Conservation (phyloP, 1,140 invertebrate genomes). For the Propsilocerus akamusi region DNA sequence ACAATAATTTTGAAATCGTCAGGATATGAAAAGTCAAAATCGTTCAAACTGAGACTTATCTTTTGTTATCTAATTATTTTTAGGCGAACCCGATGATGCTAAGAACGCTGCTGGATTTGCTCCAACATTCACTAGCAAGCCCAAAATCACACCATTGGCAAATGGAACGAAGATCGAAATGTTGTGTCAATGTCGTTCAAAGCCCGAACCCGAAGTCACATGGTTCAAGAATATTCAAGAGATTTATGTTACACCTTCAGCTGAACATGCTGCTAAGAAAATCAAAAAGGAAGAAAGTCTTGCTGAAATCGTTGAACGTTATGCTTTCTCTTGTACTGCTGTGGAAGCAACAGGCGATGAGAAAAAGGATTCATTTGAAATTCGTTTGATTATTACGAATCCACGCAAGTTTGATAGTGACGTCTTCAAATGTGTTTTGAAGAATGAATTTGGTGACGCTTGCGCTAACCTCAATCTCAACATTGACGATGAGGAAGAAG, state of each 20-base stretch:
- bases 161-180: conserved; percentile 86
- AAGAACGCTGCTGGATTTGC: conserved; percentile 49
- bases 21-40: no score
- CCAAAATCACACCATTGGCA: conserved; percentile 93
- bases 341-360: not conserved
- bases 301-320: not conserved
- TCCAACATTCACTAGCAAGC: conserved; percentile 91
- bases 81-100: conserved; percentile 65
- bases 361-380: not conserved
- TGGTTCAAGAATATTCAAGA: conserved; percentile 43
- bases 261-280: not conserved
- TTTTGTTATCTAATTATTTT: conserved; percentile 15
- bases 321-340: not conserved
- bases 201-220: conserved; percentile 72
- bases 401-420: conserved; percentile 54
- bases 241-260: not conserved
- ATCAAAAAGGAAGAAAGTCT: not conserved
- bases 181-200: conserved; percentile 88
- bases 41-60: not conserved
- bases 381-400: not conserved
- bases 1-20: not conserved
- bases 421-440: conserved; percentile 90
- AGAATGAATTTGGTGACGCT: conserved; percentile 93
- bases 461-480: conserved; percentile 97
- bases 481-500: conserved; percentile 85